Evolutionary conservation across 2,113 vertebrate genomes (phyloP), one percentile per base, ranked within the genome.

Genomic region (Hystrix brachyura): DNA sequence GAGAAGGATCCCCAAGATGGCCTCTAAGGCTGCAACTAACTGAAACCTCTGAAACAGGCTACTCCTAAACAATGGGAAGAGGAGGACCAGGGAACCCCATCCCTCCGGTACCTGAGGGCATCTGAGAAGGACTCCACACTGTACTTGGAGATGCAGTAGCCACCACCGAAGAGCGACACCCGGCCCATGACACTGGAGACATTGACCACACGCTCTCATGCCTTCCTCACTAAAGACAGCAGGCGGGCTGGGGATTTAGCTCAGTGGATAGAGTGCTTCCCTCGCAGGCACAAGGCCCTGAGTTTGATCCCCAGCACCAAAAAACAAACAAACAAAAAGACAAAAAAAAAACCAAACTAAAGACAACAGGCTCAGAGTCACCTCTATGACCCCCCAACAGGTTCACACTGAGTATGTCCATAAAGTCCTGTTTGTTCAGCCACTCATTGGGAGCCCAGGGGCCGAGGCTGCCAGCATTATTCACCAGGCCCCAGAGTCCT

Each of bases 401-500:
- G 95, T 99, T 99, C 48, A 99, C 98, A 0, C 98, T 74, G 10
- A 99, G 90, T 32, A 98, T 96, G 25, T 67, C 96, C n/a, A 78
- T 67, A 74, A 98, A 99, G 93, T 99, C 98, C 4, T 98, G 84
- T 48, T 98, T 97, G 15, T 53, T 94, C 83, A 99, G n/a, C 98
- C 98, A 99, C 23, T 98, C 98, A 27, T 60, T 98, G 72, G 97
- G 98, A 23, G 21, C 96, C 0, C 0, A 0, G 1, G 98, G 96
- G 0, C 74, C 0, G 3, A 82, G 11, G 43, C 98, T 64, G 1
- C 99, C 98, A 0, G 99, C 99, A 0, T 99, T 99, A 93, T 99
- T 99, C 60, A 99, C 99, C 94, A 99, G 96, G 1, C 99, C 99
- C 99, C 99, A 99, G 76, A 99, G 99, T 62, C 99, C 99, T 99